Evolutionary conservation across 2,113 vertebrate genomes (phyloP).

Genomic region (Phasianus colchicus): DNA sequence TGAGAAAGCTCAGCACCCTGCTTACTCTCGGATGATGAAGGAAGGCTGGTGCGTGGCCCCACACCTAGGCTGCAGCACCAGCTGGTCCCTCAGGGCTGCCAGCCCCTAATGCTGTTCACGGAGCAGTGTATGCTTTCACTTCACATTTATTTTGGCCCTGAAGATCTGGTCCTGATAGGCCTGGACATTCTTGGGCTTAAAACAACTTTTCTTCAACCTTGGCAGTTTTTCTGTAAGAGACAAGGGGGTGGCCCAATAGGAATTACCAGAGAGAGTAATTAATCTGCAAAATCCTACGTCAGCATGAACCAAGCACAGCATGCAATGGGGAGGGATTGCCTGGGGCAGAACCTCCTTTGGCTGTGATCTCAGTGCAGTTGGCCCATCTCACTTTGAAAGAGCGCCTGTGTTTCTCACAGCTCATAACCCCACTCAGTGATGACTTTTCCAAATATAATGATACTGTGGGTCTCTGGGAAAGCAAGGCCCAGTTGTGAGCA

Average conservation of each 20-base stretch:
- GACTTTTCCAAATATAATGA: background rate
- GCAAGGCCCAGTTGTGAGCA: background rate
- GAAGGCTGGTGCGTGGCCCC: background rate
- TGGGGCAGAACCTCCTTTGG: background rate
- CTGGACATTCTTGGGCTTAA: background rate
- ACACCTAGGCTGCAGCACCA: background rate
- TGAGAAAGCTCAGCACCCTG: background rate
- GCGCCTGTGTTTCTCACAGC: background rate
- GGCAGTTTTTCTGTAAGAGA: background rate
- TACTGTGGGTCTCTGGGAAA: background rate
- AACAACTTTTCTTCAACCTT: background rate
- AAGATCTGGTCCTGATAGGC: background rate
- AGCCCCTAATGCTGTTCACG: rapidly evolving
- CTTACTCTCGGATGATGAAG: background rate
- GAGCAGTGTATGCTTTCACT: rapidly evolving
- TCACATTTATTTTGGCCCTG: background rate
- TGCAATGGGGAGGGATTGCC: background rate
- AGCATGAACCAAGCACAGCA: background rate
- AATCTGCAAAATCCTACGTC: background rate
- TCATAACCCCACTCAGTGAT: background rate
- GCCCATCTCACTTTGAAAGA: background rate
- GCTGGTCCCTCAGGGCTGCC: background rate
- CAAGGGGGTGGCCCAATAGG: background rate
- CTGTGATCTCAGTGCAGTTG: background rate
- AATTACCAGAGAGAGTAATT: background rate